These are phyloP conservation scores for Steatocranus sp. DNA, from an alignment of 2,797 vertebrate species.

Conservation along the genomic window DNA sequence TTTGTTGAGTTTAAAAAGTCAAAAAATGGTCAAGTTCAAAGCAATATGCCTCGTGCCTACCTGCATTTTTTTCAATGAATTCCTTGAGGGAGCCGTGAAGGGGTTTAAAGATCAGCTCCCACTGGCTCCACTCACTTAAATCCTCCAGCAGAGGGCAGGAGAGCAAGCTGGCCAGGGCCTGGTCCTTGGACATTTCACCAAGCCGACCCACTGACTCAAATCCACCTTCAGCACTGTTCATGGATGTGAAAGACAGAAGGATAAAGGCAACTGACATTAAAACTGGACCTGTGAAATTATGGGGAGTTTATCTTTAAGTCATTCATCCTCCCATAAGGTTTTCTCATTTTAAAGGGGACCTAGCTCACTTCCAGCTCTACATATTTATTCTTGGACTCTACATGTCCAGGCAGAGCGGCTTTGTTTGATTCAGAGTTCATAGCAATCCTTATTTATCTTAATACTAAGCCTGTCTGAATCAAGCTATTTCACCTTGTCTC, in stretches of 20 bases:
- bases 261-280: background rate
- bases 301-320: background rate
- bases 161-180: slow-evolving; percentile 70
- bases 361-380: background rate
- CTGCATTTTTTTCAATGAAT: slow-evolving; percentile 76
- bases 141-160: slow-evolving; percentile 79
- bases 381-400: background rate
- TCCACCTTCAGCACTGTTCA: slow-evolving; percentile 24
- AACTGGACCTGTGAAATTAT: background rate
- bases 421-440: background rate
- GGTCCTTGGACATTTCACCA: slow-evolving; percentile 63
- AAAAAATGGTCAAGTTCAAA: background rate
- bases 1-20: background rate
- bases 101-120: slow-evolving; percentile 77
- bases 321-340: background rate
- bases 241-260: background rate
- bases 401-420: accelerated
- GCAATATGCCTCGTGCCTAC: slow-evolving; percentile 23
- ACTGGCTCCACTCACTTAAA: slow-evolving; percentile 76
- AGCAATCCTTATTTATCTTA: background rate
- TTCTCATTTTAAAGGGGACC: background rate
- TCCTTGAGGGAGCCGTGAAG: slow-evolving; percentile 69
- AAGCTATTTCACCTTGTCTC: background rate
- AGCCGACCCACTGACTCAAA: slow-evolving; percentile 64
- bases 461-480: background rate